Evolutionary conservation across 2,888 invertebrate species (phyloP).

Genomic region (Standfussiana lucernea): DNA sequence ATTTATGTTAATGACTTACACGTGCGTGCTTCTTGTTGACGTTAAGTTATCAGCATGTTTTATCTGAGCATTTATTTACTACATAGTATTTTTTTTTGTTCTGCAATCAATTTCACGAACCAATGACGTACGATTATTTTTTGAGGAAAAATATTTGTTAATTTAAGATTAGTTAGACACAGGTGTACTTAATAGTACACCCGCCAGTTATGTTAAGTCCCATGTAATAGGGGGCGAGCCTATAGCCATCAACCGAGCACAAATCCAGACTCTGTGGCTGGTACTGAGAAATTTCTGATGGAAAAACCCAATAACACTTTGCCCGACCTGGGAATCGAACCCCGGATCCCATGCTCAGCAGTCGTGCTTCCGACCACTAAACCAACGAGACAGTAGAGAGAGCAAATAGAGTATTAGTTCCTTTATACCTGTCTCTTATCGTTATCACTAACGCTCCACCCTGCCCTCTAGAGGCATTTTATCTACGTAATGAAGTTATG

Average conservation of each 20-base stretch:
- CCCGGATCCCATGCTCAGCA: too few relatives aligned
- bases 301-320: too few relatives aligned
- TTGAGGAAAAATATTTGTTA: background rate
- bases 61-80: background rate
- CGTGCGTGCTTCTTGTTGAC: background rate
- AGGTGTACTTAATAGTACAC: too few relatives aligned
- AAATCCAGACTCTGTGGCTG: too few relatives aligned
- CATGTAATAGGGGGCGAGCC: too few relatives aligned
- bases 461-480: background rate
- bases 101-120: background rate
- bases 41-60: background rate
- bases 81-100: background rate
- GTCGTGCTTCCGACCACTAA: too few relatives aligned
- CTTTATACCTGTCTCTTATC: background rate
- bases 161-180: too few relatives aligned
- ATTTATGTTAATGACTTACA: background rate
- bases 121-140: background rate
- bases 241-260: too few relatives aligned
- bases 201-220: too few relatives aligned
- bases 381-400: too few relatives aligned
- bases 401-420: background rate
- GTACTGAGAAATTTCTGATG: too few relatives aligned
- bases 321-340: too few relatives aligned
- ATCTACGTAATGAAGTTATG: background rate
- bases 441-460: background rate